These are phyloP conservation scores for Orussus abietinus DNA, from an alignment of 1,140 invertebrate species.

Conservation along the genomic window DNA sequence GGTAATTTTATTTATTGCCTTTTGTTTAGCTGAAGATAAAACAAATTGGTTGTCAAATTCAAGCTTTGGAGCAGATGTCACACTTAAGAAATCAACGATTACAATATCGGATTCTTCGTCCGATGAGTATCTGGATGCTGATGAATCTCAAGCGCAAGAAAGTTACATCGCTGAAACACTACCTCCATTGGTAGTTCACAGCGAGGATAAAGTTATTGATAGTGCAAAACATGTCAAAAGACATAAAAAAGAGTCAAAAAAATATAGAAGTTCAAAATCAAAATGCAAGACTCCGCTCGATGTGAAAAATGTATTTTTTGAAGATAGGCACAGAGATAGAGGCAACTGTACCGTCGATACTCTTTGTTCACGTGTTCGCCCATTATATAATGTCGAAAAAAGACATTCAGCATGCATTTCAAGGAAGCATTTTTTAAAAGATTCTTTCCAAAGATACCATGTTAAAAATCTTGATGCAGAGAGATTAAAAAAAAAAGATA, in stretches of 20 bases:
- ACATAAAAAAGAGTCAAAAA: slow-evolving; percentile 28
- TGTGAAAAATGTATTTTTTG: slow-evolving; percentile 52
- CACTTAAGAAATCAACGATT: slow-evolving; percentile 12
- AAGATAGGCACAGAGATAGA: slow-evolving; percentile 51
- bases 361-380: slow-evolving; percentile 46
- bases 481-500: slow-evolving; percentile 27
- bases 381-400: slow-evolving; percentile 41
- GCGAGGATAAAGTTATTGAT: not conserved
- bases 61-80: slow-evolving; percentile 27
- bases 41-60: slow-evolving; percentile 36
- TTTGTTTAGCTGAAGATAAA: not conserved
- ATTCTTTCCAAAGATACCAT: slow-evolving; percentile 41
- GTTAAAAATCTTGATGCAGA: slow-evolving; percentile 28
- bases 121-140: slow-evolving; percentile 20
- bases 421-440: no score
- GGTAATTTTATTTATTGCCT: not conserved
- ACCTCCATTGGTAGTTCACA: slow-evolving; percentile 2
- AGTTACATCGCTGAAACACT: not conserved
- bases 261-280: slow-evolving; percentile 27
- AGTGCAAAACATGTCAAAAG: slow-evolving; percentile 11
- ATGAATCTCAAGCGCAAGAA: slow-evolving; percentile 7
- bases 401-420: no score
- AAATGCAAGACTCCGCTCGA: slow-evolving; percentile 37
- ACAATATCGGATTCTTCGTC: slow-evolving; percentile 31
- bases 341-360: slow-evolving; percentile 50